A percentile compares a stretch with the other conserved stretches of the same genome.
phyloP scores from a whole-genome alignment of 2,113 vertebrate species.

The Dinomys branickii region DNA sequence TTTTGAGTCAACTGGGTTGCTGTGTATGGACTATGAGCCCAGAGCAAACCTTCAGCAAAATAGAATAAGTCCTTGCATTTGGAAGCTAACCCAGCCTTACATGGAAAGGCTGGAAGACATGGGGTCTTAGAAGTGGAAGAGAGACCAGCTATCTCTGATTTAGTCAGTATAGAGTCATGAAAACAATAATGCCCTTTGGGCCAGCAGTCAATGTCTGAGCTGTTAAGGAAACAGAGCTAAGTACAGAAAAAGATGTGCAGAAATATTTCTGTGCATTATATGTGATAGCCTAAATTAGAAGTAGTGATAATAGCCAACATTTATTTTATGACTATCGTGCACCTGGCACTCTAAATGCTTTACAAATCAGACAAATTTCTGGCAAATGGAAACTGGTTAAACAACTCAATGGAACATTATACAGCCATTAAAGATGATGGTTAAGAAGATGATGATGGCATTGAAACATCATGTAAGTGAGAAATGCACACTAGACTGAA shows the following conservation, averaged over 20 bases:
- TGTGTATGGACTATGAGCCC: background rate
- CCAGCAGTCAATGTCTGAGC: background rate
- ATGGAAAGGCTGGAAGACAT: background rate
- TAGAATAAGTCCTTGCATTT: background rate
- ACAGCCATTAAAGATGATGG: background rate
- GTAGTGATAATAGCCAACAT: background rate
- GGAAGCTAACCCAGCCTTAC: background rate
- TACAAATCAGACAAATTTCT: constrained; percentile 52
- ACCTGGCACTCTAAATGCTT: background rate
- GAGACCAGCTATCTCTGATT: background rate
- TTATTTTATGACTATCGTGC: background rate
- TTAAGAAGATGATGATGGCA: background rate
- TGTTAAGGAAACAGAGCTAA: constrained; percentile 30
- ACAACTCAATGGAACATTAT: constrained; percentile 43
- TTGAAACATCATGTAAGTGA: background rate
- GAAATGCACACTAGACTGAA: background rate
- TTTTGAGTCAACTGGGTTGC: background rate
- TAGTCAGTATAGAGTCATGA: background rate
- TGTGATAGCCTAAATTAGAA: background rate
- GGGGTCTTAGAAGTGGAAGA: background rate
- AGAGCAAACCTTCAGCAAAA: background rate
- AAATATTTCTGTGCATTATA: background rate
- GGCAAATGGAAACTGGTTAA: constrained; percentile 47
- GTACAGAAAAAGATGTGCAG: background rate
- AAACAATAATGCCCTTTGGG: background rate